Conservation (phyloP, 2,797 vertebrate species). For the Sciurus vulgaris region DNA sequence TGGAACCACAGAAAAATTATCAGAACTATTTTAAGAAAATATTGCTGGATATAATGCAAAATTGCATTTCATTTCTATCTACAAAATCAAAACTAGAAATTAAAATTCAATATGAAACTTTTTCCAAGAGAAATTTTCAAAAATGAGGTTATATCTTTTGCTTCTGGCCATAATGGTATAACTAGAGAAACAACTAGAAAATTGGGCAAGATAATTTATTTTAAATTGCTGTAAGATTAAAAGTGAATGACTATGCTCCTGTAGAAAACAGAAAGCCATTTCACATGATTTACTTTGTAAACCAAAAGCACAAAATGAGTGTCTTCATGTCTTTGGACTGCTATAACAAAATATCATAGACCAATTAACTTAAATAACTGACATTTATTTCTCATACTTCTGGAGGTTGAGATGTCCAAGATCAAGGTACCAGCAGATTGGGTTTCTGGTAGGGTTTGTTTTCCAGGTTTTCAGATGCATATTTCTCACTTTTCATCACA, state of each 20-base stretch:
- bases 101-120: not conserved
- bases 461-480: not conserved
- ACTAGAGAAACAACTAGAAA: not conserved
- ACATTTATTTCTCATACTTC: not conserved
- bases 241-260: not conserved
- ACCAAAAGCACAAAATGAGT: not conserved
- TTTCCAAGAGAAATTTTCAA: not conserved
- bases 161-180: not conserved
- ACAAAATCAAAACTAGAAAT: not conserved
- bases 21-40: conserved; percentile 14
- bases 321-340: not conserved
- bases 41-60: not conserved
- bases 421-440: not conserved
- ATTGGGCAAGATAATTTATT: not conserved
- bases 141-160: not conserved
- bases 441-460: not conserved
- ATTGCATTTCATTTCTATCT: not conserved
- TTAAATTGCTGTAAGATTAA: not conserved
- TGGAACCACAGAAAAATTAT: not conserved
- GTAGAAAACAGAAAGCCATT: not conserved
- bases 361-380: not conserved
- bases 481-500: not conserved
- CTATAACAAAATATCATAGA: not conserved
- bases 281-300: not conserved
- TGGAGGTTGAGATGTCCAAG: too few relatives aligned